Base-by-base conservation (phyloP, 2,797 vertebrate genomes). In the Pteropus rufus region DNA sequence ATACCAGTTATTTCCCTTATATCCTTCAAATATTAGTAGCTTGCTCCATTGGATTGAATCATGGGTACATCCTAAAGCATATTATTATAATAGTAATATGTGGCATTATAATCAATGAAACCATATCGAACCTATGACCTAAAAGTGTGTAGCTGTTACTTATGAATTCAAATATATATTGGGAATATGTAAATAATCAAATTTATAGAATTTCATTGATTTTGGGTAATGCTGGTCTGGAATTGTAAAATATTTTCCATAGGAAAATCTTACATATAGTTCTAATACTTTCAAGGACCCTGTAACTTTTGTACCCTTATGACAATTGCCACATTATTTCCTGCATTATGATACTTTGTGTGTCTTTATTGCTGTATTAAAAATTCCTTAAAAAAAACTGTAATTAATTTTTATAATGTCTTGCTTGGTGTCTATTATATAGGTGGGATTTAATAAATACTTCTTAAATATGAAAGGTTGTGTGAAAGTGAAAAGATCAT, bases 201-300 rank as follows among this genome's bases (percentile, higher is more conserved):
- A 81, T 92, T 56, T 16, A 60, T 65, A 89, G 14, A 91, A 79
- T 87, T 26, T 82, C 64, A 82, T 23, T 72, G 49, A 89, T 41
- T 58, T 76, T 10, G 2, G n/a, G 49, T 36, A 96, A 56, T 85
- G 5, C 10, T 77, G 21, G 62, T 49, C 39, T 89, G 34, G 7
- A 75, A 93, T 94, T 94, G 46, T 90, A 76, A 95, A 72, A 83
- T 91, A 29, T 62, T 93, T 96, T 89, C 10, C 56, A 58, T 58
- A 89, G 65, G 67, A 82, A 69, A 92, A 69, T 60, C 14, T 36
- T 81, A 60, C 81, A 49, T 81, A 62, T 67, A 79, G 75, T 89
- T 85, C 10, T 31, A 54, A 69, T 58, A 64, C 14, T 86, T 73
- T 89, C 23, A 90, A 76, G 52, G 19, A 67, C 10, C 29, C 70